These are phyloP conservation scores for Cephus rjabovi DNA, from an alignment of 2,888 invertebrate species.

Conservation along the genomic window DNA sequence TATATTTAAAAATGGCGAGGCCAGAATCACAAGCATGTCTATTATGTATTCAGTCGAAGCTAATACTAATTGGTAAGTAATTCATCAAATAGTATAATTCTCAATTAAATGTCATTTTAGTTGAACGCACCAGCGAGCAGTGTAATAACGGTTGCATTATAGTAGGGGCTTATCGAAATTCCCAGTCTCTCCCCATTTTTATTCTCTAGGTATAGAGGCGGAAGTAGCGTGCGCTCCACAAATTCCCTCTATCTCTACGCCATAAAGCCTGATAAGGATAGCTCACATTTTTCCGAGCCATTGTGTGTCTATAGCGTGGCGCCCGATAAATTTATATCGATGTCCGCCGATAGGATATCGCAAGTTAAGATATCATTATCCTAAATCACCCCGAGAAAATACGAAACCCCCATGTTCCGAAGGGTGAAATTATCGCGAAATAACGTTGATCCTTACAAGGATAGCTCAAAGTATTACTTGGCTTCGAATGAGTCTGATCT, in stretches of 20 bases:
- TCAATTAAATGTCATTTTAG: no score
- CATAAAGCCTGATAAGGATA: constrained; percentile 33
- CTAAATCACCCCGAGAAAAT: constrained; percentile 9
- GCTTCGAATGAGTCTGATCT: no score
- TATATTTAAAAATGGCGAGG: background rate
- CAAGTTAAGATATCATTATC: constrained; percentile 19
- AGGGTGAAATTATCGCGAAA: no score
- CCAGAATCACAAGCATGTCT: background rate
- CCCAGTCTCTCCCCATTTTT: no score
- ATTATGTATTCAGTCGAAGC: background rate
- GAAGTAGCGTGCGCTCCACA: constrained; percentile 22
- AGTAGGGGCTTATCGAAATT: no score
- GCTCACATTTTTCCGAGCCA: constrained; percentile 31
- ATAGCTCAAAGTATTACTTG: constrained; percentile 6
- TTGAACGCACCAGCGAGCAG: no score
- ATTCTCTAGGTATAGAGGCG: no score
- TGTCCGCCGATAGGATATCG: constrained; percentile 13
- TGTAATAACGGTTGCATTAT: no score
- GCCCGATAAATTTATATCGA: constrained; percentile 32
- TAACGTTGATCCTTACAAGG: background rate
- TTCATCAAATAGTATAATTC: no score
- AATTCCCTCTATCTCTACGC: constrained; percentile 31
- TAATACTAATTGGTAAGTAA: no score
- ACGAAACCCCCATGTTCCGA: background rate
- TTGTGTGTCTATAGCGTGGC: constrained; percentile 21